A percentile compares a stretch with the other conserved stretches of the same genome.
phyloP scores from a whole-genome alignment of 2,113 vertebrate genomes.

The Athene noctua region DNA sequence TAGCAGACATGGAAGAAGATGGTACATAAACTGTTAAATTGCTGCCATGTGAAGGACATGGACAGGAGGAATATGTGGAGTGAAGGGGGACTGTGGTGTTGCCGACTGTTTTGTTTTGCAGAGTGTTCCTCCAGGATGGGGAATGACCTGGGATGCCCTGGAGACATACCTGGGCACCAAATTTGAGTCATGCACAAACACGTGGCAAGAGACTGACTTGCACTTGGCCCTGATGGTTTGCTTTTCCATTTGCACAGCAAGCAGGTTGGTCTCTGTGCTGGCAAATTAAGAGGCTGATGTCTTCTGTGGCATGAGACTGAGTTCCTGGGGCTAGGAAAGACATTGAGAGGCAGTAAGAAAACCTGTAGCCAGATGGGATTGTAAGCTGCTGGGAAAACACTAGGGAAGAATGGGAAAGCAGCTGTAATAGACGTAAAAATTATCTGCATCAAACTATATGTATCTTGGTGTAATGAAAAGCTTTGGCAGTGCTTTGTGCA shows the following conservation, averaged over 20 bases:
- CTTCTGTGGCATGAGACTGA: fast-evolving
- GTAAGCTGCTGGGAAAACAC: background rate
- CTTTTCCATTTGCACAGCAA: background rate
- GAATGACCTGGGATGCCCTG: constrained; percentile 27
- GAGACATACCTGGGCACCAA: constrained; percentile 81
- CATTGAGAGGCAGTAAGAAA: background rate
- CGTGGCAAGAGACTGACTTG: constrained; percentile 70
- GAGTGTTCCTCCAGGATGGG: background rate
- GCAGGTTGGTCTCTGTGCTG: background rate
- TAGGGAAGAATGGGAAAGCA: background rate
- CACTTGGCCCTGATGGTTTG: constrained; percentile 80
- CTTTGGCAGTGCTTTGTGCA: background rate
- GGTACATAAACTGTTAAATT: background rate
- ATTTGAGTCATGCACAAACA: constrained; percentile 79
- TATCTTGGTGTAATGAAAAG: background rate
- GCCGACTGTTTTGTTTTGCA: background rate
- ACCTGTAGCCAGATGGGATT: background rate
- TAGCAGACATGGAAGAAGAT: background rate
- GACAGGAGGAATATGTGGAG: background rate
- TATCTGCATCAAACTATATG: background rate
- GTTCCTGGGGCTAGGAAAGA: background rate
- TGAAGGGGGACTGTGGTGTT: background rate
- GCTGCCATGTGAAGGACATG: background rate
- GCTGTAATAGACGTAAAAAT: background rate
- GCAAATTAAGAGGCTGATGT: background rate